Evolutionary conservation across 2,113 vertebrate genomes (phyloP).

Genomic region (Bos indicus): DNA sequence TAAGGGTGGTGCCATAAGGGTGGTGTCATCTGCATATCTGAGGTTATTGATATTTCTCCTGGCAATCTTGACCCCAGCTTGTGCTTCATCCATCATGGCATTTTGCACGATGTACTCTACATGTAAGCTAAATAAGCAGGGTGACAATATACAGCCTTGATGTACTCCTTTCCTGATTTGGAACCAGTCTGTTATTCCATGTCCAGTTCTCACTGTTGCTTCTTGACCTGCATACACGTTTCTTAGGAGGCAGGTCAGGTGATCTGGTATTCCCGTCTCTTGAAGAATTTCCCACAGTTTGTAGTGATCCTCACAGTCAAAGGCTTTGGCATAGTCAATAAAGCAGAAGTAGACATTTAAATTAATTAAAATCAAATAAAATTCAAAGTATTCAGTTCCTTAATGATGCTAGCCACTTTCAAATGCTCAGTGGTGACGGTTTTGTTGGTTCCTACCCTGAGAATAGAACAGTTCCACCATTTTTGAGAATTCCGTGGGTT

Average conservation of each 20-base stretch:
- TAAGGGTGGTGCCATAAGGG: background rate
- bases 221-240: background rate
- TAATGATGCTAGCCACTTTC: background rate
- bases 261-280: background rate
- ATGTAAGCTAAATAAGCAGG: background rate
- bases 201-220: background rate
- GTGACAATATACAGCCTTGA: background rate
- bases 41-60: background rate
- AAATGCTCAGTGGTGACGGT: fast-evolving
- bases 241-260: background rate
- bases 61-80: background rate
- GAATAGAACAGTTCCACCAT: fast-evolving
- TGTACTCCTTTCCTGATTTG: background rate
- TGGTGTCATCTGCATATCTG: background rate
- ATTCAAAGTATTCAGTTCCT: background rate
- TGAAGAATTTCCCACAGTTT: background rate
- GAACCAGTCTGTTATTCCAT: background rate
- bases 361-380: background rate
- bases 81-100: background rate
- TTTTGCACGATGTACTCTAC: background rate
- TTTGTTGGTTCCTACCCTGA: background rate
- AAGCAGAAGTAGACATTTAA: background rate
- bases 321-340: background rate
- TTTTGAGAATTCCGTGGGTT: background rate
- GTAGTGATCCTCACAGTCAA: background rate